Conservation (phyloP, 2,888 invertebrate genomes). For the Dione vanillae region DNA sequence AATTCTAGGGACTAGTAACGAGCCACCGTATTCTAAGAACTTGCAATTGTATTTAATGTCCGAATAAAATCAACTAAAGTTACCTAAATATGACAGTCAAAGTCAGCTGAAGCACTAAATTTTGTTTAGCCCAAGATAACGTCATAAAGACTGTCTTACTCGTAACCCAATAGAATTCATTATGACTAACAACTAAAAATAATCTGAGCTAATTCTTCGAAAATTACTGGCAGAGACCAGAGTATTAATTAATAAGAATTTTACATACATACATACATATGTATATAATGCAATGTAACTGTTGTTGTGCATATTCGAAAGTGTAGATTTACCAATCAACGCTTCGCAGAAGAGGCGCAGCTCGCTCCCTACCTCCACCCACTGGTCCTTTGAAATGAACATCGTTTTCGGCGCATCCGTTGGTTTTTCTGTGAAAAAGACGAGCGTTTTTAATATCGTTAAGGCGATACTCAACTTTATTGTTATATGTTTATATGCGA, state of each 20-base stretch:
- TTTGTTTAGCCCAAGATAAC: background rate
- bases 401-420: slow-evolving; percentile 86
- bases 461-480: background rate
- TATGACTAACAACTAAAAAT: slow-evolving; percentile 33
- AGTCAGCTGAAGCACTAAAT: background rate
- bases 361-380: slow-evolving; percentile 85
- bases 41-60: slow-evolving; percentile 3
- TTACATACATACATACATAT: slow-evolving; percentile 16
- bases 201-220: slow-evolving; percentile 34
- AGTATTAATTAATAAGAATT: slow-evolving; percentile 26
- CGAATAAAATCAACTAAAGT: background rate
- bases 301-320: slow-evolving; percentile 29
- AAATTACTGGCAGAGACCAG: slow-evolving; percentile 27
- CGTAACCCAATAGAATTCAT: slow-evolving; percentile 26
- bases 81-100: background rate
- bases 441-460: slow-evolving; percentile 14
- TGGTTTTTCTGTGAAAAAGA: slow-evolving; percentile 83
- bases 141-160: slow-evolving; percentile 1
- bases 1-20: slow-evolving; percentile 3
- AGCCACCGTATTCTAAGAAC: slow-evolving; percentile 12
- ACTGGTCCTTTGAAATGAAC: slow-evolving; percentile 87
- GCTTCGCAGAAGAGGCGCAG: slow-evolving; percentile 91
- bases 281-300: slow-evolving; percentile 25
- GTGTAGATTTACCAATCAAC: slow-evolving; percentile 85
- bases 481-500: slow-evolving; percentile 2